phyloP scores from a whole-genome alignment of 1,140 invertebrate genomes.

The Campoletis sonorensis region DNA sequence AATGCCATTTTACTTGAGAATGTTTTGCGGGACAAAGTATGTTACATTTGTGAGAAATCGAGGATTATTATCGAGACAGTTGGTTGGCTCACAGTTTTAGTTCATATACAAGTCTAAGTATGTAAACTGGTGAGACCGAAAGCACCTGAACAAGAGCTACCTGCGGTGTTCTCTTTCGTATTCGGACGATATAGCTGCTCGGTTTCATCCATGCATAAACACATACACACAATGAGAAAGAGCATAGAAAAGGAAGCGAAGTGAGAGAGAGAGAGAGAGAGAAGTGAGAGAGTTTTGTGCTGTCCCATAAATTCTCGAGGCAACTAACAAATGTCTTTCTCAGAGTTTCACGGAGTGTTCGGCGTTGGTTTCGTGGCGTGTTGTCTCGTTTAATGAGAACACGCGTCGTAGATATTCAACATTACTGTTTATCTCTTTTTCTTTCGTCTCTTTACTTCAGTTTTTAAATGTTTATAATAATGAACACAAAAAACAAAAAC shows the following conservation, averaged over 20 bases:
- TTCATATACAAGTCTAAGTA: background rate
- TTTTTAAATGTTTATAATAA: background rate
- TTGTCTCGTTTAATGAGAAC: slow-evolving; percentile 47
- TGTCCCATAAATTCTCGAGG: slow-evolving; percentile 54
- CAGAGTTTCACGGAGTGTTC: slow-evolving; percentile 41
- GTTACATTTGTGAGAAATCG: slow-evolving; percentile 36
- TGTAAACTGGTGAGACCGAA: slow-evolving; percentile 23
- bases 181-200: slow-evolving; percentile 30
- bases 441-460: background rate
- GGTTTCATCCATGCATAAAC: slow-evolving; percentile 23
- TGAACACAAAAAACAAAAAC: no score
- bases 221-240: background rate
- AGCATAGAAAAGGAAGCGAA: slow-evolving; percentile 26
- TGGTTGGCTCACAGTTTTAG: slow-evolving; percentile 18
- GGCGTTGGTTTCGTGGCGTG: slow-evolving; percentile 4
- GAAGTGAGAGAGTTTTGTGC: slow-evolving; percentile 46
- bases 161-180: slow-evolving; percentile 46
- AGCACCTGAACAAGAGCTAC: slow-evolving; percentile 54
- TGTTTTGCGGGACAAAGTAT: background rate
- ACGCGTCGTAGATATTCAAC: slow-evolving; percentile 30
- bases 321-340: slow-evolving; percentile 54
- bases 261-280: background rate
- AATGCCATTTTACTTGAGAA: no score
- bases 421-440: background rate
- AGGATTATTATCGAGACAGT: slow-evolving; percentile 28